phyloP scores from a whole-genome alignment of 2,797 vertebrate species.

The Kryptopterus vitreolus region DNA sequence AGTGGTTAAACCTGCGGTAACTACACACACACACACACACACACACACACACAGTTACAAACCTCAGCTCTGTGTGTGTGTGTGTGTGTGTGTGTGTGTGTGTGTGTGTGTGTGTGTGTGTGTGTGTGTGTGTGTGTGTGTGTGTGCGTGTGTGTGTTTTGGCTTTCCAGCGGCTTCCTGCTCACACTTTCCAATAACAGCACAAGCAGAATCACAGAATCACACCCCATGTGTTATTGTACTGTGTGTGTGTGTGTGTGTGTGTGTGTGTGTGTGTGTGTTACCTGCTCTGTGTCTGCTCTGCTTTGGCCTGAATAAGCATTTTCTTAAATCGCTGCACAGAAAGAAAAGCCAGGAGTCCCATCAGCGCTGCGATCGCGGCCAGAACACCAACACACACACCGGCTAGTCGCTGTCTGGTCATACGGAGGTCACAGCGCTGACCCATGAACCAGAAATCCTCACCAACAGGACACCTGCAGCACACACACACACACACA shows the following conservation, averaged over 20 bases:
- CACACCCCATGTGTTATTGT: background rate
- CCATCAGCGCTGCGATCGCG: slow-evolving; percentile 68
- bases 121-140: no score
- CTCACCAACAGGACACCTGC: slow-evolving; percentile 52
- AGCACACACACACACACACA: slow-evolving; percentile 24
- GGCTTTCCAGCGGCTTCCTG: slow-evolving; percentile 36
- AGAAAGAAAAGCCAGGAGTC: slow-evolving; percentile 69
- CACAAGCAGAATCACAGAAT: background rate
- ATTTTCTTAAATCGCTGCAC: slow-evolving; percentile 78
- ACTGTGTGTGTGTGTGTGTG: background rate
- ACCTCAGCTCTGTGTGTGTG: background rate
- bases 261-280: slow-evolving; percentile 14
- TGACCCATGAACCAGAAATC: slow-evolving; percentile 69
- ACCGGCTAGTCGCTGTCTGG: slow-evolving; percentile 74
- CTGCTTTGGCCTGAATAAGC: slow-evolving; percentile 83
- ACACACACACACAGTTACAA: slow-evolving; percentile 7
- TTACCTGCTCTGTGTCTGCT: slow-evolving; percentile 90
- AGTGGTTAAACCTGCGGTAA: slow-evolving; percentile 88
- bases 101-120: no score
- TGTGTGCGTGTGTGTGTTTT: no score
- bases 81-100: no score
- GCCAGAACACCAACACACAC: slow-evolving; percentile 74
- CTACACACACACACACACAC: slow-evolving; percentile 62
- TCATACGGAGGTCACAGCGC: slow-evolving; percentile 82
- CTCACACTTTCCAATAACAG: slow-evolving; percentile 28